phyloP scores from a whole-genome alignment of 23 tunicate genomes.

The Halocynthia aurantium region DNA sequence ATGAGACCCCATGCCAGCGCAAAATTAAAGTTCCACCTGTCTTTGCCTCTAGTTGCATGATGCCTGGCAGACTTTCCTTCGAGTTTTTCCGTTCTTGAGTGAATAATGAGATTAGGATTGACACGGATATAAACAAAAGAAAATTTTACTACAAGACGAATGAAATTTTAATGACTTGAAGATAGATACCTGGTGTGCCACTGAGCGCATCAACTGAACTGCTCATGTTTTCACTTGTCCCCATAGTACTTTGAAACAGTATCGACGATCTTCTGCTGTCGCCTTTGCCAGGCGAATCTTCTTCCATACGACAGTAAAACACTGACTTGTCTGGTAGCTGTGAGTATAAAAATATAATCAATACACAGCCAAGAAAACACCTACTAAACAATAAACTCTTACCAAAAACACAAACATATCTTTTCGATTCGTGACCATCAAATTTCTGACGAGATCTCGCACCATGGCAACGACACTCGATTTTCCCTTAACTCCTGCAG shows the following conservation, averaged over 20 bases:
- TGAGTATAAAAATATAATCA: neutral
- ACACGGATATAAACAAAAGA: neutral
- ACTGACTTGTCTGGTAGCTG: constrained; percentile 32
- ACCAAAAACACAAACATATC: constrained; percentile 84
- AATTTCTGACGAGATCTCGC: constrained; percentile 39
- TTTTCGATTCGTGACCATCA: constrained; percentile 62
- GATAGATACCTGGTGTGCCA: constrained; percentile 4
- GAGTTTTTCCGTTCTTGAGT: constrained; percentile 12
- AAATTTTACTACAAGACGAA: no score
- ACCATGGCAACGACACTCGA: constrained; percentile 42
- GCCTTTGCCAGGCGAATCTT: constrained; percentile 30
- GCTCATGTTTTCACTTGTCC: neutral
- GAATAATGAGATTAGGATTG: neutral
- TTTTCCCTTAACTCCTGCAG: constrained; percentile 14
- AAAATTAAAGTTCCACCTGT: constrained; percentile 23
- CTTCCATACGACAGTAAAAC: constrained; percentile 55
- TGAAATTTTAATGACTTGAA: no score
- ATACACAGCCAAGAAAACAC: neutral
- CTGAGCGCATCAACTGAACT: neutral
- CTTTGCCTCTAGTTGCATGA: neutral
- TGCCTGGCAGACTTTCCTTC: constrained; percentile 14
- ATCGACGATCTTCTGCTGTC: constrained; percentile 58
- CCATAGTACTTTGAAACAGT: constrained; percentile 7
- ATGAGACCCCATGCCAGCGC: constrained; percentile 74
- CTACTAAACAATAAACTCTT: neutral